A percentile compares a stretch with the other conserved stretches of the same genome.
Evolutionary conservation across 2,888 invertebrate genomes (phyloP).

Genomic region (Nymphalis urticae): DNA sequence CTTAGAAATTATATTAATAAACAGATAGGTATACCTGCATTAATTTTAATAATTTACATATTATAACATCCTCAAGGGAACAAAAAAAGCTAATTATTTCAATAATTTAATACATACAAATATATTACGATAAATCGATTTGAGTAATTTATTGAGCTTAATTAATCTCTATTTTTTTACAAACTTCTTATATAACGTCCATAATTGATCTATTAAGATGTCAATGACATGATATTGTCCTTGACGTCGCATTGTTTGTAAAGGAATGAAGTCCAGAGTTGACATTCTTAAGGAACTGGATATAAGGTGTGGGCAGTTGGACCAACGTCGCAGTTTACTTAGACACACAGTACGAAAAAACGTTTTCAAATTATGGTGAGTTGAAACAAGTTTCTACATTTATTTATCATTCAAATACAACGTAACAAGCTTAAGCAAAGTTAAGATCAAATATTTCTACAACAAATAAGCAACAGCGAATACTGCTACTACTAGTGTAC

Average conservation of each 20-base stretch:
- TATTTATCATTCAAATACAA: neutral
- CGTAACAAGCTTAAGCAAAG: neutral
- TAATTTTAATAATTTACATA: too few species aligned
- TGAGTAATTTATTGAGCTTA: neutral
- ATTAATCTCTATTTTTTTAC: constrained; percentile 12
- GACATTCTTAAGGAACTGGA: constrained; percentile 74
- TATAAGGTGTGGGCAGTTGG: constrained; percentile 71
- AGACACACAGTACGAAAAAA: constrained; percentile 56
- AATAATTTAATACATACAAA: too few species aligned
- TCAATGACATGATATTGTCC: constrained; percentile 64
- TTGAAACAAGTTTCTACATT: constrained; percentile 29
- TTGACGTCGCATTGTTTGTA: constrained; percentile 61
- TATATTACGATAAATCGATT: neutral
- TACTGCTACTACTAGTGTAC: neutral
- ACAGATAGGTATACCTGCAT: too few species aligned
- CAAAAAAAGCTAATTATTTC: too few species aligned
- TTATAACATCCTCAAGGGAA: too few species aligned
- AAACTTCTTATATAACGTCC: constrained; percentile 39
- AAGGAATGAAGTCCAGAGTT: constrained; percentile 77
- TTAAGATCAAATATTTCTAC: neutral
- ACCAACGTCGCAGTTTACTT: constrained; percentile 61
- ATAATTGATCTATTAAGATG: constrained; percentile 47
- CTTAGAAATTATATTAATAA: too few species aligned
- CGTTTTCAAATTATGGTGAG: constrained; percentile 67
- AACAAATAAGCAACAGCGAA: neutral